Conservation (phyloP, 2,888 invertebrate species). For the Limnephilus auricula region DNA sequence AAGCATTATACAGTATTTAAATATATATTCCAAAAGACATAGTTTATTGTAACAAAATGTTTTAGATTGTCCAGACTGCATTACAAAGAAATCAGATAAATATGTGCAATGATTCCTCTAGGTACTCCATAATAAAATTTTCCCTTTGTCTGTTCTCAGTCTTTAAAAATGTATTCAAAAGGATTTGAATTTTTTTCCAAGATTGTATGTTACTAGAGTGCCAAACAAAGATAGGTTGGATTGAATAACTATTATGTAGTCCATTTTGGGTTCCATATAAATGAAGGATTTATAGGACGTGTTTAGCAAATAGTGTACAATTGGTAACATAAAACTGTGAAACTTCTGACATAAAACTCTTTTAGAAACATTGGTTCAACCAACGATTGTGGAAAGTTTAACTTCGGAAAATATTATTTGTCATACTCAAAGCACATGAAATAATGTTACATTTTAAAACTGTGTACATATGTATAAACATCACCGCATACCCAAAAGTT, state of each 20-base stretch:
- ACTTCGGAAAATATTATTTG: neutral
- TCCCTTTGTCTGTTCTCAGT: neutral
- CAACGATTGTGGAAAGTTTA: neutral
- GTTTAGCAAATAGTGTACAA: neutral
- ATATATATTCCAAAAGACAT: neutral
- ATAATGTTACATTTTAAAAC: neutral
- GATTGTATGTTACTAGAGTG: too few species aligned
- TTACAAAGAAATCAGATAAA: neutral
- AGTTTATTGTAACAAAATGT: neutral
- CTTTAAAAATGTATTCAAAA: too few species aligned
- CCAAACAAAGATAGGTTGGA: too few species aligned
- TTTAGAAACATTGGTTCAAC: neutral
- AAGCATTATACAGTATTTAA: neutral
- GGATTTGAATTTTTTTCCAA: neutral
- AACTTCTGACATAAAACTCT: neutral
- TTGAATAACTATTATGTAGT: too few species aligned
- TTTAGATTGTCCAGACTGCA: neutral
- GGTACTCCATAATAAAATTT: neutral
- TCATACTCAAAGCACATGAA: neutral
- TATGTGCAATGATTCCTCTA: too few species aligned
- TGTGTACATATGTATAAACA: neutral
- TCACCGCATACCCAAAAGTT: neutral
- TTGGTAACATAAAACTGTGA: neutral
- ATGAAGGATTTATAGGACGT: neutral
- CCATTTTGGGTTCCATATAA: neutral